These are phyloP conservation scores for Diuraphis noxia DNA, from an alignment of 1,140 invertebrate genomes.

Conservation along the genomic window DNA sequence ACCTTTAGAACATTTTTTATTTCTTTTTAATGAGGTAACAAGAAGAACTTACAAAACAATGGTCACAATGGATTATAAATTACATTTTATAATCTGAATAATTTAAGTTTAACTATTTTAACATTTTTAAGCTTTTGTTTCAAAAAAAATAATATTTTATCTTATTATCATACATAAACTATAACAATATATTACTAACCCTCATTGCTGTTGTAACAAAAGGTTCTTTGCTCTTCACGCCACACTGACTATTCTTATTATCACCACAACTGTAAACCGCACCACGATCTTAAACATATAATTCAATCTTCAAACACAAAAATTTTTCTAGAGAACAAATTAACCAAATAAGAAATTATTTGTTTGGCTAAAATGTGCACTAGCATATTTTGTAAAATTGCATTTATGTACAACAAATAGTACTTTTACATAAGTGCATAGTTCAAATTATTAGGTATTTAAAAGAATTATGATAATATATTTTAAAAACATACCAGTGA, in stretches of 20 bases:
- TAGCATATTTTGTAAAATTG: conserved; percentile 3
- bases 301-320: conserved; percentile 32
- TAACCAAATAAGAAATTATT: not conserved
- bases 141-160: not conserved
- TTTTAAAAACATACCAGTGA: conserved; percentile 69
- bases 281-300: conserved; percentile 69
- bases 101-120: too few species aligned
- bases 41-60: not conserved
- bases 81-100: not conserved
- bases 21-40: not conserved
- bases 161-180: not conserved
- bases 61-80: not conserved
- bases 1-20: too few species aligned
- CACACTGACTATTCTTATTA: conserved; percentile 89
- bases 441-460: not conserved
- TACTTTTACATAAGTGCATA: conserved; percentile 51
- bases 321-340: not conserved
- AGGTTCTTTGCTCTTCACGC: conserved; percentile 70
- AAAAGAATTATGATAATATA: not conserved
- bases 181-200: conserved; percentile 67
- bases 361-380: not conserved
- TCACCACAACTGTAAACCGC: conserved; percentile 85
- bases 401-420: conserved; percentile 35
- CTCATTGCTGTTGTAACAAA: conserved; percentile 73
- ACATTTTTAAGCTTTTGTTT: not conserved